Base-by-base conservation (phyloP, 1,140 invertebrate species). In the Cheumatopsyche charites region DNA sequence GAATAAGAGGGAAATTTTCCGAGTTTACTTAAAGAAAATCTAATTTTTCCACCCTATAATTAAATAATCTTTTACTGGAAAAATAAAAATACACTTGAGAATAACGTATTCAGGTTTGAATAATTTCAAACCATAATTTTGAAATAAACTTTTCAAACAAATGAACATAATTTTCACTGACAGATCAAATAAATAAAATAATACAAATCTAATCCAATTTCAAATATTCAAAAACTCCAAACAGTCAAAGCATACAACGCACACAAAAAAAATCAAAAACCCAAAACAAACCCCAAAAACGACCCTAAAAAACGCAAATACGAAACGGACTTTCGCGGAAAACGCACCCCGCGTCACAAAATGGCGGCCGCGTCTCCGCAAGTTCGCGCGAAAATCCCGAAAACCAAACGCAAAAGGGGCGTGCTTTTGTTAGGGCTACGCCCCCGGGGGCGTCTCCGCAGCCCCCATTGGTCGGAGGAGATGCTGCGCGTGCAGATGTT, bases 401-500 rank as follows among this genome's bases (percentile, higher is more conserved):
- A 23, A 58, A 26, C 11, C 5, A 5, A 25, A 19, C 21, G 23
- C 17, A 58, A 1, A 1, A 36, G n/a, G 66, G 66, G 66, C 66
- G 66, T 68, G 49, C 12, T 47, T 23, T 26, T 45, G 21, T 66
- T 23, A n/a, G 7, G 49, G 25, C 29, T 9, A 66, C 5, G 23
- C 13, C 55, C 4, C n/a, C 26, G 29, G 29, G 29, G 29, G 55
- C 55, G 19, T 19, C 17, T 9, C 13, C 1, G 5, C 12, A 17
- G 13, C 47, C 15, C 45, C 43, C 17, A 68, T 68, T 68, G 66
- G 66, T 55, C 66, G 17, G 13, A 1, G 21, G 23, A 29, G 15
- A 55, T 55, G 47, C 66, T 63, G 42, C 36, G 19, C 15, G 13
- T 19, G 42, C 49, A 55, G 17, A 45, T 45, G 63, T 36, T 43